A percentile compares a stretch with the other conserved stretches of the same genome.
Evolutionary conservation across 2,113 vertebrate species (phyloP).

Genomic region (Neolamprologus fasciatus): DNA sequence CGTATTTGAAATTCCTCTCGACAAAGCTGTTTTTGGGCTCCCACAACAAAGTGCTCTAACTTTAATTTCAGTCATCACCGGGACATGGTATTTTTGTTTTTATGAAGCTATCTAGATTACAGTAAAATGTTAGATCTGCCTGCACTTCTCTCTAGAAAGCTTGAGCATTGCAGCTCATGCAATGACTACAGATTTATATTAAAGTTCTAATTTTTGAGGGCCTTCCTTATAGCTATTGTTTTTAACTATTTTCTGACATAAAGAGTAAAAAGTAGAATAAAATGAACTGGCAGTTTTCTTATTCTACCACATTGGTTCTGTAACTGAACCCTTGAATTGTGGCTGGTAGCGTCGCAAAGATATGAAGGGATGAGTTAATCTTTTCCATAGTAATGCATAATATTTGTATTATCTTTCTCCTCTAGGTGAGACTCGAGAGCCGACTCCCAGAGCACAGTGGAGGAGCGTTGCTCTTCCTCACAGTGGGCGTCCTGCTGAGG

Average conservation of each 20-base stretch:
- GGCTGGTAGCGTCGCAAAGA: not conserved
- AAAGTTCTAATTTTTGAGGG: not conserved
- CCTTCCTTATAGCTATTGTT: not conserved
- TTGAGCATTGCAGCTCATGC: not conserved
- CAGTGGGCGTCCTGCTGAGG: constrained; percentile 86
- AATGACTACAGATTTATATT: not conserved
- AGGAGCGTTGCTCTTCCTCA: constrained; percentile 92
- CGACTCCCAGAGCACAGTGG: constrained; percentile 78
- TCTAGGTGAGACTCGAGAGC: constrained; percentile 86
- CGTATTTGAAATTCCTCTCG: fast-evolving
- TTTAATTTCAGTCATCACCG: not conserved
- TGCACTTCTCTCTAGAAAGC: not conserved
- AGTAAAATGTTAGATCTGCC: not conserved
- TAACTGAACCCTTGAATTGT: not conserved
- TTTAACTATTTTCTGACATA: not conserved
- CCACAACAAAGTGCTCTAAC: not conserved
- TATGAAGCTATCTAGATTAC: not conserved
- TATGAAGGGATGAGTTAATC: not conserved
- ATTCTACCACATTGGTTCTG: not conserved
- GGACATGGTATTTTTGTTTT: not conserved
- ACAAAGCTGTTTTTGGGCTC: not conserved
- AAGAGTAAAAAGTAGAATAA: not conserved
- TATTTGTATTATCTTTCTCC: not conserved
- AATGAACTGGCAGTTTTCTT: not conserved
- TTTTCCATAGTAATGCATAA: not conserved